Percentiles rank a stretch among this genome's conserved stretches.
Conservation (phyloP, 2,113 vertebrate species). For the Otocyon megalotis region DNA sequence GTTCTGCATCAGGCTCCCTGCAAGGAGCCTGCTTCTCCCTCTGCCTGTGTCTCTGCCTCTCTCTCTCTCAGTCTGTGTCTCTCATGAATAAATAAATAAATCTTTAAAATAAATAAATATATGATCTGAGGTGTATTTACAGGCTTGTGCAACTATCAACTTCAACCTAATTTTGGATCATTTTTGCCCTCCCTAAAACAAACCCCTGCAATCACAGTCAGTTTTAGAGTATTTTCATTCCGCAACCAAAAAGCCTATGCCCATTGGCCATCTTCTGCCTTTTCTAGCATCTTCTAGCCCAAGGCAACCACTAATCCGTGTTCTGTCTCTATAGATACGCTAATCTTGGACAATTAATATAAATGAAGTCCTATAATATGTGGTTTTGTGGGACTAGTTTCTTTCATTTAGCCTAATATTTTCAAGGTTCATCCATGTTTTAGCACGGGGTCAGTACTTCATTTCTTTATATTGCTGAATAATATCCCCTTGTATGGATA, state of each 20-base stretch:
- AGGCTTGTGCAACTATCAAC: background rate
- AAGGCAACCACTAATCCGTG: background rate
- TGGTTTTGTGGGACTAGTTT: background rate
- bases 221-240: background rate
- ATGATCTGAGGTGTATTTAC: background rate
- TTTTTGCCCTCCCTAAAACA: background rate
- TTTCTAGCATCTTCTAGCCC: background rate
- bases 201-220: background rate
- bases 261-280: background rate
- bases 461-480: background rate
- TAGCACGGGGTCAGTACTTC: background rate
- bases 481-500: background rate
- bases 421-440: background rate
- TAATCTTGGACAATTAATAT: background rate
- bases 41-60: too few species aligned
- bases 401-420: background rate
- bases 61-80: too few species aligned
- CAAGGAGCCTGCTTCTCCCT: too few species aligned
- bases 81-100: too few species aligned
- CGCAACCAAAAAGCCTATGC: background rate
- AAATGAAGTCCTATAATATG: background rate
- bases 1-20: too few species aligned
- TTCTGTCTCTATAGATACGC: background rate
- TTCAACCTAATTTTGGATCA: background rate
- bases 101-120: background rate